Percentiles rank a stretch among this genome's conserved stretches.
Conservation (phyloP, 1,140 invertebrate genomes). For the Orius insidiosus region DNA sequence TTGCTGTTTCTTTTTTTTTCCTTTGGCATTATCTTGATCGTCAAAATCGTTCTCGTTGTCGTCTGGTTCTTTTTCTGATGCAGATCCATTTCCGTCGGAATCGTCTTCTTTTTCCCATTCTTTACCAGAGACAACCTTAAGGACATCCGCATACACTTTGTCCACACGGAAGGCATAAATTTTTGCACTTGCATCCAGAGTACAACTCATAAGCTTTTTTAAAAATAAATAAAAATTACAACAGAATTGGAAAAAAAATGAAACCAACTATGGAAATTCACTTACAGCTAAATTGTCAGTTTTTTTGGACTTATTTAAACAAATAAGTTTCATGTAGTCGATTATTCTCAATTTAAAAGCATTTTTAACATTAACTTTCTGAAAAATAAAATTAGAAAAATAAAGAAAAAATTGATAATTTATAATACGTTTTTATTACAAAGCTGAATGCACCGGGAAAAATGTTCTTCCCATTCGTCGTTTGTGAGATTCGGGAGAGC, state of each 20-base stretch:
- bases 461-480: constrained; percentile 10
- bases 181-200: constrained; percentile 64
- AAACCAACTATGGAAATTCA: too few relatives aligned
- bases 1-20: constrained; percentile 2
- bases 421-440: constrained; percentile 13
- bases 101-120: constrained; percentile 26
- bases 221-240: constrained; percentile 24
- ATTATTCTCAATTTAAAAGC: constrained; percentile 68
- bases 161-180: constrained; percentile 70
- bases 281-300: constrained; percentile 44
- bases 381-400: constrained; percentile 22
- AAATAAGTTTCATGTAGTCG: constrained; percentile 57
- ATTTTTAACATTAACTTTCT: constrained; percentile 73
- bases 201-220: constrained; percentile 60
- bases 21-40: neutral
- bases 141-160: constrained; percentile 51
- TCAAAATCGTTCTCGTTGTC: constrained; percentile 21
- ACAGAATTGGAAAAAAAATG: too few relatives aligned
- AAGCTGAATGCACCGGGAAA: constrained; percentile 9
- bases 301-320: constrained; percentile 42
- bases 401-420: neutral
- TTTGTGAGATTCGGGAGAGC: neutral
- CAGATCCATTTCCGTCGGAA: constrained; percentile 5
- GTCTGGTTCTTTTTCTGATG: constrained; percentile 19
- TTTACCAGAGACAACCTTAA: constrained; percentile 54